phyloP scores from a whole-genome alignment of 2,797 vertebrate species.

The Ibycter americanus region DNA sequence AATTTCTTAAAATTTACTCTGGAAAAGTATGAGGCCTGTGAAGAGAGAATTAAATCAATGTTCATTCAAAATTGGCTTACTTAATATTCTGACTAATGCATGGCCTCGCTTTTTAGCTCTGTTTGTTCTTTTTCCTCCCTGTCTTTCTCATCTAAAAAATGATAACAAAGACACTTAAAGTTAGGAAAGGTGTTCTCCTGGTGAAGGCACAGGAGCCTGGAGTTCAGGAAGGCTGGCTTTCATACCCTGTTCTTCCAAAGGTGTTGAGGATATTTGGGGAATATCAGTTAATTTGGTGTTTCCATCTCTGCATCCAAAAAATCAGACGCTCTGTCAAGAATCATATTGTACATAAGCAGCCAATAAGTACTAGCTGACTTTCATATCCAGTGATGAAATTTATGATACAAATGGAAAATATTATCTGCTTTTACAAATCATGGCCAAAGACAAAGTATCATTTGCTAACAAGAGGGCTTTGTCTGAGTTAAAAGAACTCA shows the following conservation, averaged over 20 bases:
- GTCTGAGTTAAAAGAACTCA: slow-evolving; percentile 27
- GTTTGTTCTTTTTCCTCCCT: background rate
- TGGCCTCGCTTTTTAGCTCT: background rate
- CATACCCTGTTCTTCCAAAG: background rate
- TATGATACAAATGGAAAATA: slow-evolving; percentile 25
- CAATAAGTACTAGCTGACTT: background rate
- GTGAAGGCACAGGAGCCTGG: background rate
- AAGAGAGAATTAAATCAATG: background rate
- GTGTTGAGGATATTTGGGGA: background rate
- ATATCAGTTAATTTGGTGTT: background rate
- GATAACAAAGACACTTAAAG: background rate
- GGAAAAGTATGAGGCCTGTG: background rate
- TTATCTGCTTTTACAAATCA: background rate
- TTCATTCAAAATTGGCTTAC: background rate
- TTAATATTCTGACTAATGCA: background rate
- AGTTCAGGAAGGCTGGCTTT: background rate
- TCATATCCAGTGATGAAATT: slow-evolving; percentile 5
- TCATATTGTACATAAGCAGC: background rate
- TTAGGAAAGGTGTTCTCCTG: background rate
- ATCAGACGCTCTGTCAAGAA: background rate
- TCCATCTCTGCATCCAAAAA: background rate
- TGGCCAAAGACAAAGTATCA: background rate
- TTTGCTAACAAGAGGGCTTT: slow-evolving; percentile 32
- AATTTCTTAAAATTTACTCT: background rate
- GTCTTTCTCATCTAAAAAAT: background rate